Evolutionary conservation across 2,888 invertebrate species (phyloP).

Genomic region (Marasmarcha lunaedactyla): DNA sequence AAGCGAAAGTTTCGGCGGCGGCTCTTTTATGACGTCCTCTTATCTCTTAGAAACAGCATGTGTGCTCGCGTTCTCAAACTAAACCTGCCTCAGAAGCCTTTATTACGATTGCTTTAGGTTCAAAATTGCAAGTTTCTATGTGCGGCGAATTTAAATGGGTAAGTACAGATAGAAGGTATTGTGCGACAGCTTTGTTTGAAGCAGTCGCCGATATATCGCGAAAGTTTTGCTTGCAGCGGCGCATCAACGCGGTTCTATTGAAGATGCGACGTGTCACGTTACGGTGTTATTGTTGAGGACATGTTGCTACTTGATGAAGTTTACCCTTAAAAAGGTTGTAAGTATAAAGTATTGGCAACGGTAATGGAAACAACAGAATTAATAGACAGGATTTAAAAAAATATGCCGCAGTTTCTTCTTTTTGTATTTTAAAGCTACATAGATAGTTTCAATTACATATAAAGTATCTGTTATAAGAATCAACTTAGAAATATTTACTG

Average conservation of each 20-base stretch:
- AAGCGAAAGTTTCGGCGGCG: slow-evolving; percentile 52
- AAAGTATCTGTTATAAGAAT: too few relatives aligned
- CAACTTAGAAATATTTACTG: too few relatives aligned
- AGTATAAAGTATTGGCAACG: too few relatives aligned
- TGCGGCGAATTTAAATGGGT: slow-evolving; percentile 19
- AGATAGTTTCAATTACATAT: too few relatives aligned
- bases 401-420: too few relatives aligned
- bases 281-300: too few relatives aligned
- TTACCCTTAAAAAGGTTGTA: too few relatives aligned
- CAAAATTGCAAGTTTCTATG: slow-evolving; percentile 15
- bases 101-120: slow-evolving; percentile 26
- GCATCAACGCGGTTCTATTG: too few relatives aligned
- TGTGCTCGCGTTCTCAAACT: slow-evolving; percentile 24
- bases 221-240: slow-evolving; percentile 51
- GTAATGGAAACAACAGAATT: too few relatives aligned
- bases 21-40: slow-evolving; percentile 62
- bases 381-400: too few relatives aligned
- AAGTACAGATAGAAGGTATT: slow-evolving; percentile 24
- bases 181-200: slow-evolving; percentile 55
- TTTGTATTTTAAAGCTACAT: too few relatives aligned
- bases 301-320: too few relatives aligned
- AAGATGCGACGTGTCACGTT: slow-evolving; percentile 18
- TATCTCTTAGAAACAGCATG: slow-evolving; percentile 47
- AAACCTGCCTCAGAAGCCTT: slow-evolving; percentile 14
- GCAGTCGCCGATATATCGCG: slow-evolving; percentile 60